These are phyloP conservation scores for Argyrosomus japonicus DNA, from an alignment of 2,113 vertebrate species.

Conservation along the genomic window DNA sequence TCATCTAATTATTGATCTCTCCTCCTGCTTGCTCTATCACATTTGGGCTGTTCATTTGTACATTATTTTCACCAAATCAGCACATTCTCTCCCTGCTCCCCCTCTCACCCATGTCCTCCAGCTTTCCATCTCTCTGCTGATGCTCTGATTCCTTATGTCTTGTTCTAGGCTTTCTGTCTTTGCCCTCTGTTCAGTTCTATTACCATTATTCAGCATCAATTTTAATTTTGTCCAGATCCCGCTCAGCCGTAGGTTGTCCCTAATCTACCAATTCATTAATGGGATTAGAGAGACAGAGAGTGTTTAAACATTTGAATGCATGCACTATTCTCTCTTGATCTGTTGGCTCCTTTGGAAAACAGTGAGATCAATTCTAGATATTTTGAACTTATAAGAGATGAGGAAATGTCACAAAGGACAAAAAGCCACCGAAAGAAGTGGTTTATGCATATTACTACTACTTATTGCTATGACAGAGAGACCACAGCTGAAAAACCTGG, in stretches of 20 bases:
- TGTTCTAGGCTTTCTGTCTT: background rate
- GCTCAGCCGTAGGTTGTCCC: background rate
- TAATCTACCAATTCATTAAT: constrained; percentile 55
- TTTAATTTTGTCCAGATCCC: constrained; percentile 7
- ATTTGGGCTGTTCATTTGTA: constrained; percentile 14
- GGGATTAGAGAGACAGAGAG: constrained; percentile 38
- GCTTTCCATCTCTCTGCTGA: constrained; percentile 11
- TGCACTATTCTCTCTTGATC: constrained; percentile 18
- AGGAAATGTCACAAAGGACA: background rate
- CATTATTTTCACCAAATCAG: constrained; percentile 24
- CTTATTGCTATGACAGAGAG: no score
- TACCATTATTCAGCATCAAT: constrained; percentile 5
- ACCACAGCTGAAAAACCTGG: no score
- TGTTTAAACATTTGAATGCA: constrained; percentile 27
- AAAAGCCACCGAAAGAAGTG: background rate
- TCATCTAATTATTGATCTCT: constrained; percentile 38
- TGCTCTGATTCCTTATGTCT: background rate
- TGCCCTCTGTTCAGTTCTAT: background rate
- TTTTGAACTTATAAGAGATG: constrained; percentile 10
- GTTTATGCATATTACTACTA: background rate
- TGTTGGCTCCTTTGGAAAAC: constrained; percentile 19
- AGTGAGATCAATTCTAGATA: constrained; percentile 13
- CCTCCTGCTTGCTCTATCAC: background rate
- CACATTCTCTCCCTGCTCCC: constrained; percentile 15
- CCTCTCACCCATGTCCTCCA: background rate